Evolutionary conservation across 2,888 invertebrate genomes (phyloP), one percentile per base, ranked within the genome.

Genomic region (Dasypolia templi): DNA sequence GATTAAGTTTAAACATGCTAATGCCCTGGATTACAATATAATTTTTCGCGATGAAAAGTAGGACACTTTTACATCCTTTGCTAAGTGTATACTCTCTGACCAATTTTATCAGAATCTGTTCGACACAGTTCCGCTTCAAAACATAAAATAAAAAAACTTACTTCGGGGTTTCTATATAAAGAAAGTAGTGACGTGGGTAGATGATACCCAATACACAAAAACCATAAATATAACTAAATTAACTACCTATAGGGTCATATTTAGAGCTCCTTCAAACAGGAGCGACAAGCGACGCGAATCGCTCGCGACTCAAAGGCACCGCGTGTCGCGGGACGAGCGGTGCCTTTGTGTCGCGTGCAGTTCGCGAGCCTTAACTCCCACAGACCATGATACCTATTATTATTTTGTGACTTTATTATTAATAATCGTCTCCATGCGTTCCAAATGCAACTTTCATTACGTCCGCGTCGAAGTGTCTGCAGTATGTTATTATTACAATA

Each of bases 401-500:
- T 69, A 81, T 63, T 67, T 55, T 2, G n/a, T 22, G 22, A n/a
- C n/a, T 17, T 56, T 29, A 49, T 76, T 66, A 61, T 39, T 53
- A 63, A 63, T 73, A 64, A 62, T 72, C 26, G 64, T 68, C 77
- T 68, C 62, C 49, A 46, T 49, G 56, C 69, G 59, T 76, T 59
- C 58, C 59, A 65, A 81, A 77, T 72, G 76, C 73, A 77, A 79
- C 72, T 86, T 85, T 87, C 73, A 85, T 86, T 73, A 56, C 85
- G 61, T n/a, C n/a, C n/a, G n/a, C n/a, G n/a, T 78, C 65, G 62
- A 66, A 64, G 75, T 73, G 64, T 73, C 73, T 70, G 35, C 67
- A 67, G 68, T 39, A 79, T 77, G 56, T 79, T 87, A 81, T 85
- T 83, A 88, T 87, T 87, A 88, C 88, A 91, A 92, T 90, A 90